These are phyloP conservation scores for Alouatta palliata DNA, from an alignment of 2,113 vertebrate species.

Conservation along the genomic window DNA sequence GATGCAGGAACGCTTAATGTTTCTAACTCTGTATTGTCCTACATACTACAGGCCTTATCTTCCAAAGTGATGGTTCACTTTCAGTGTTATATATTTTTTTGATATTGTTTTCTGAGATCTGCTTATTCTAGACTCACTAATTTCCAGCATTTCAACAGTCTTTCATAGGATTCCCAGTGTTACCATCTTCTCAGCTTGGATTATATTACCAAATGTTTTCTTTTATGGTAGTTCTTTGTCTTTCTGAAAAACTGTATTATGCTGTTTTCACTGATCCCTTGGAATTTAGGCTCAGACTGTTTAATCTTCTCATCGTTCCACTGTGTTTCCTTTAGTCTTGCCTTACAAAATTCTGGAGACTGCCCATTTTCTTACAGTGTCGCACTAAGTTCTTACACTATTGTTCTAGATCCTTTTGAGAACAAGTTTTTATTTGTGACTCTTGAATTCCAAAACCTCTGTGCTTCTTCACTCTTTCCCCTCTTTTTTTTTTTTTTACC, in stretches of 20 bases:
- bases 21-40: background rate
- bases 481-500: background rate
- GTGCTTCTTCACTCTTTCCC: rapidly evolving
- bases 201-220: background rate
- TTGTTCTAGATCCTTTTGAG: background rate
- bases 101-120: background rate
- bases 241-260: background rate
- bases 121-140: background rate
- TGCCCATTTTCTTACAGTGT: background rate
- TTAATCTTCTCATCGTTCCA: background rate
- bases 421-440: background rate
- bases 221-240: background rate
- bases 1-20: background rate
- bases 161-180: background rate
- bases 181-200: background rate
- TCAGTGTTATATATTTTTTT: background rate
- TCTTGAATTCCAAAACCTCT: background rate
- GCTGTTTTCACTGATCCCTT: background rate
- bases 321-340: background rate
- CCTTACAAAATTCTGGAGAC: background rate
- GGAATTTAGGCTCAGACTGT: background rate
- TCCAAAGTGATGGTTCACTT: background rate
- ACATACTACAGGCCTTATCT: background rate
- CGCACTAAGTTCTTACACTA: background rate
- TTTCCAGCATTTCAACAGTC: background rate